These are phyloP conservation scores for Rhadina sibilatrix DNA, from an alignment of 2,113 vertebrate genomes.

Conservation along the genomic window DNA sequence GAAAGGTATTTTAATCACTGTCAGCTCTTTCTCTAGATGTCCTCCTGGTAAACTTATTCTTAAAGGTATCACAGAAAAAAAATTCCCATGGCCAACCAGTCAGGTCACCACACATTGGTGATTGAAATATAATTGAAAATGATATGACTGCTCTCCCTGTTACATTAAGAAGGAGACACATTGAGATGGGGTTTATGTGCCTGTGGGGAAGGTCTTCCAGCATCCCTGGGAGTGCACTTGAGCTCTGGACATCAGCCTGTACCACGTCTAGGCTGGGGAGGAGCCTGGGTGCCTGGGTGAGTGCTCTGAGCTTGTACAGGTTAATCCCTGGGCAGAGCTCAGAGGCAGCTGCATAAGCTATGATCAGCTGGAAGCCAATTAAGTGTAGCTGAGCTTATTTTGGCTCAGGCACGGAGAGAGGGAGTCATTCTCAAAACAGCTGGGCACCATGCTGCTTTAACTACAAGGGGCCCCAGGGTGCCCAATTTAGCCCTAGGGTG, in stretches of 20 bases:
- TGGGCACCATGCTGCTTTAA: not conserved
- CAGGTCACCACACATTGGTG: not conserved
- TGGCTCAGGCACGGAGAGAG: not conserved
- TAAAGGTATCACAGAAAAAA: not conserved
- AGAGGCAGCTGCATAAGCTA: not conserved
- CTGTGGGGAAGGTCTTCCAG: not conserved
- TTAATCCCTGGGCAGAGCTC: not conserved
- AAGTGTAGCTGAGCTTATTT: constrained; percentile 23
- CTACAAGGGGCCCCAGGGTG: not conserved
- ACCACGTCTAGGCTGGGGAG: not conserved
- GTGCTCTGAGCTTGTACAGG: not conserved
- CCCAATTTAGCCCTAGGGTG: not conserved
- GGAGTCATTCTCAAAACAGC: not conserved
- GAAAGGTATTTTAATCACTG: not conserved
- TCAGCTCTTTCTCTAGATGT: not conserved
- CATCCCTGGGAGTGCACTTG: not conserved
- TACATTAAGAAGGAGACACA: not conserved
- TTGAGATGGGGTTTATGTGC: not conserved
- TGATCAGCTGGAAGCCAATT: constrained; percentile 40
- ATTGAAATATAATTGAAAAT: not conserved
- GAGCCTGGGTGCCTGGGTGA: not conserved
- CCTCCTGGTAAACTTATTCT: not conserved
- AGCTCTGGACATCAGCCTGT: not conserved
- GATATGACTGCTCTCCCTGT: not conserved
- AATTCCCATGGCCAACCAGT: not conserved